A percentile compares a stretch with the other conserved stretches of the same genome.
phyloP scores from a whole-genome alignment of 2,113 vertebrate genomes.

The Penelope pileata region DNA sequence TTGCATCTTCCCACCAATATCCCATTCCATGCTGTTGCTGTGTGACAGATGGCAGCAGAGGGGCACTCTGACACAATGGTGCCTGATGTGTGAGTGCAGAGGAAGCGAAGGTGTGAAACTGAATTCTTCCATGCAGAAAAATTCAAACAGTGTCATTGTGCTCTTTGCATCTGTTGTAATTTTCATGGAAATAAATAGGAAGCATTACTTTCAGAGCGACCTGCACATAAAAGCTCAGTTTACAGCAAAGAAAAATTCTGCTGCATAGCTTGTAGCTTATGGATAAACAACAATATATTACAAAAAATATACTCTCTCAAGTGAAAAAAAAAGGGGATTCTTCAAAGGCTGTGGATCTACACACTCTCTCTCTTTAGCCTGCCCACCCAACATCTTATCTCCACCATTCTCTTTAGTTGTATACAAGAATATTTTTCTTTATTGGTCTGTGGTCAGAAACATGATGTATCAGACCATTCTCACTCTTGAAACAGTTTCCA shows the following conservation, averaged over 20 bases:
- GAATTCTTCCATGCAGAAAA: background rate
- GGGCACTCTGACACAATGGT: background rate
- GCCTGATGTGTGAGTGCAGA: too few relatives aligned
- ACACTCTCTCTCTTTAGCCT: background rate
- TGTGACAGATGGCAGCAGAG: background rate
- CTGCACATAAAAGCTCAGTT: background rate
- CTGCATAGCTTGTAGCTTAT: background rate
- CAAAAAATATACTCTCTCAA: background rate
- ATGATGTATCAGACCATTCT: background rate
- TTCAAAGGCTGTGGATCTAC: background rate
- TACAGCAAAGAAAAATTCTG: background rate
- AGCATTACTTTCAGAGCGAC: background rate
- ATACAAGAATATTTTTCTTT: background rate
- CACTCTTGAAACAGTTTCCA: conserved; percentile 11
- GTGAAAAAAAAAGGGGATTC: background rate
- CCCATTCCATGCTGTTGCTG: too few relatives aligned
- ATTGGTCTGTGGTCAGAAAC: background rate
- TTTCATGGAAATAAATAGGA: background rate
- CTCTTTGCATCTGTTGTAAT: background rate
- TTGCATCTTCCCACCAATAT: background rate
- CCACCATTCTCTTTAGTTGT: background rate
- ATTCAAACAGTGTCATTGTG: background rate
- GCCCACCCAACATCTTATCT: background rate
- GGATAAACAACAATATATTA: background rate
- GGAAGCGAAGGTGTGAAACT: background rate